These are phyloP conservation scores for Regulus satrapa DNA, from an alignment of 2,113 vertebrate species.

Conservation along the genomic window DNA sequence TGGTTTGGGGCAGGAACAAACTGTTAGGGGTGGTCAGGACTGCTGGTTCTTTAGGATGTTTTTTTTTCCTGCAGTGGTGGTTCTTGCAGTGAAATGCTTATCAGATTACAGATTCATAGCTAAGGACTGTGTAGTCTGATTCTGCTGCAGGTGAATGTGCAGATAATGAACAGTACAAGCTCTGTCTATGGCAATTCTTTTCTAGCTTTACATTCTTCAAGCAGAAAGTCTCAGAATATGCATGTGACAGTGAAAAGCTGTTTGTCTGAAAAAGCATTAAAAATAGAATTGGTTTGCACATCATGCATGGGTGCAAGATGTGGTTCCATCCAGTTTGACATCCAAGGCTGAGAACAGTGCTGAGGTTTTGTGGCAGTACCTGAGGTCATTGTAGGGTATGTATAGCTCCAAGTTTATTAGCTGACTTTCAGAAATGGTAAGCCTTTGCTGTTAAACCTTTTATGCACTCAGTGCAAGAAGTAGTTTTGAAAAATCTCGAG, in stretches of 20 bases:
- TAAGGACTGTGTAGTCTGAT: not conserved
- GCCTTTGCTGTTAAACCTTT: not conserved
- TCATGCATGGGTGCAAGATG: not conserved
- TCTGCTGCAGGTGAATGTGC: not conserved
- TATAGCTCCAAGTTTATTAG: not conserved
- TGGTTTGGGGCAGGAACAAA: not conserved
- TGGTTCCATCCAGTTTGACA: not conserved
- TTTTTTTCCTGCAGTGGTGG: not conserved
- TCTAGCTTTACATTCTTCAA: not conserved
- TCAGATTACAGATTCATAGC: not conserved
- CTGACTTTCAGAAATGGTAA: not conserved
- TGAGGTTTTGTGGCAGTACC: not conserved
- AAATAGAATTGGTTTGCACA: not conserved
- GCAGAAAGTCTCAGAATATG: not conserved
- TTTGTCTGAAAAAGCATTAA: not conserved
- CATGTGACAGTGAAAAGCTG: not conserved
- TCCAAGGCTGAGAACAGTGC: not conserved
- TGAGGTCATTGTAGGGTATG: not conserved
- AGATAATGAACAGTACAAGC: not conserved
- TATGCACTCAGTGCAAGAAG: not conserved
- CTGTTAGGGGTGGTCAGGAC: not conserved
- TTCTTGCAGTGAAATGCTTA: not conserved
- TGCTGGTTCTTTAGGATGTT: not conserved
- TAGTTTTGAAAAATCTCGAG: not conserved
- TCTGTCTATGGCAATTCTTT: not conserved